Percentiles rank a stretch among this genome's conserved stretches.
phyloP scores from a whole-genome alignment of 2,797 vertebrate species.

The Columba guinea region DNA sequence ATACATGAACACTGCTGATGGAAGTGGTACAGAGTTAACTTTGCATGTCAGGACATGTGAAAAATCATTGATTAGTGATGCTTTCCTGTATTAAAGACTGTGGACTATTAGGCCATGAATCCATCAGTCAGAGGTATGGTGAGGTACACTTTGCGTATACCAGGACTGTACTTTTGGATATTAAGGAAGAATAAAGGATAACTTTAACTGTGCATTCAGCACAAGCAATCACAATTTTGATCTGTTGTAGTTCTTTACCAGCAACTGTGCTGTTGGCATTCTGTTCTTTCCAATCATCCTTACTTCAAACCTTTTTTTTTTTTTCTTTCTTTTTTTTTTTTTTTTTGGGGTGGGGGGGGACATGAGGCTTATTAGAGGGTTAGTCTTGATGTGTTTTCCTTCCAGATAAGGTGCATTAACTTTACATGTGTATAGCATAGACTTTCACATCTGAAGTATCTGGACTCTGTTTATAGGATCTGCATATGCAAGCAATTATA shows the following conservation, averaged over 20 bases:
- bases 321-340: not conserved
- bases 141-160: not conserved
- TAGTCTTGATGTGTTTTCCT: not conserved
- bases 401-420: not conserved
- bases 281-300: not conserved
- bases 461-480: not conserved
- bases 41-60: not conserved
- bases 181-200: not conserved
- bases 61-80: not conserved
- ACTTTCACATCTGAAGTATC: not conserved
- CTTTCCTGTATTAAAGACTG: not conserved
- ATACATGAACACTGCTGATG: not conserved
- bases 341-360: not conserved
- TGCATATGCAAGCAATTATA: not conserved
- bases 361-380: not conserved
- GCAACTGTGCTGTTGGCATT: not conserved
- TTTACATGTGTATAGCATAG: not conserved
- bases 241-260: not conserved
- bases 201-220: not conserved
- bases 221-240: not conserved
- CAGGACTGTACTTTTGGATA: not conserved
- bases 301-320: not conserved
- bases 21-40: not conserved
- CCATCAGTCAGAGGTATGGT: not conserved
- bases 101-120: not conserved